phyloP scores from a whole-genome alignment of 2,113 vertebrate species.

The Lepidothrix coronata region DNA sequence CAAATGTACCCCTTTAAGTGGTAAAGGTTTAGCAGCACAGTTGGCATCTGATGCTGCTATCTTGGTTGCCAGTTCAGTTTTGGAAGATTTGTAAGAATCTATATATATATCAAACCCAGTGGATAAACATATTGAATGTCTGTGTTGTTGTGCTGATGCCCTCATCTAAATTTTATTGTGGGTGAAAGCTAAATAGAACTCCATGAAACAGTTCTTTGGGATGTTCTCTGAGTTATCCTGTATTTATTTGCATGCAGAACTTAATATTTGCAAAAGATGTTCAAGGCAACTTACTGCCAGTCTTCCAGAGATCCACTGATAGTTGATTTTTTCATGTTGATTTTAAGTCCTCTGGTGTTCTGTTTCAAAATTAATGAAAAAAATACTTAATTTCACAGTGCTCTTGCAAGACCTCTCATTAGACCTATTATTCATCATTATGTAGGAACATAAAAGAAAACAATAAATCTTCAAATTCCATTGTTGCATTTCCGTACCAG shows the following conservation, averaged over 20 bases:
- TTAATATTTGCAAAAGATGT: neutral
- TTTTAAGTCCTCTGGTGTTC: neutral
- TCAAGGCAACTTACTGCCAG: neutral
- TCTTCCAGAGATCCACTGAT: neutral
- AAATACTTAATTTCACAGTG: neutral
- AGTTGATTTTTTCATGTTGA: neutral
- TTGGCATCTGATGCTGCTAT: neutral
- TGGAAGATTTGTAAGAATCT: neutral
- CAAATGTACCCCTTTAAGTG: neutral
- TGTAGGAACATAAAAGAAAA: neutral
- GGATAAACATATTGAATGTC: neutral
- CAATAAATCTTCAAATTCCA: neutral
- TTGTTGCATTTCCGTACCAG: neutral
- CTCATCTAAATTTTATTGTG: neutral
- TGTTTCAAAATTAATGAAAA: neutral
- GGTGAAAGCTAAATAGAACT: neutral
- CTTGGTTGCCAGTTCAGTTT: neutral
- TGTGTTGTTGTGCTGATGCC: neutral
- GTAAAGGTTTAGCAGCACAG: neutral
- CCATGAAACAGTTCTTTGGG: neutral
- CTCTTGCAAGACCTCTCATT: neutral
- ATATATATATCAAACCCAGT: neutral
- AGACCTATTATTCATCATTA: neutral
- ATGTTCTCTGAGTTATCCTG: neutral
- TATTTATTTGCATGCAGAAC: neutral